Conservation (phyloP, 1,140 invertebrate genomes). For the Hycleus cichorii region DNA sequence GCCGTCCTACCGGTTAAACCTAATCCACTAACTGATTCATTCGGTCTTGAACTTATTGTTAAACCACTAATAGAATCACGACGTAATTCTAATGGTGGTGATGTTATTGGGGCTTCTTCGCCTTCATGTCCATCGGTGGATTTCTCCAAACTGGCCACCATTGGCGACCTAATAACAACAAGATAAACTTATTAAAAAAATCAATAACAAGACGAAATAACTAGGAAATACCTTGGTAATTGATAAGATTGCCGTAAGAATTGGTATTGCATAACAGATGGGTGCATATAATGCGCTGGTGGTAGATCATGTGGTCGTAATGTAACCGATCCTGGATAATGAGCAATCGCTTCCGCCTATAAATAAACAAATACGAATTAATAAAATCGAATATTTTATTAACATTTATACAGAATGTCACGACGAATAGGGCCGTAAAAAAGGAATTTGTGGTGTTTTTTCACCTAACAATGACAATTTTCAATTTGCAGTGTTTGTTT, state of each 20-base stretch:
- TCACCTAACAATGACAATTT: no score
- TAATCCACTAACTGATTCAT: conserved; percentile 32
- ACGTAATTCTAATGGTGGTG: conserved; percentile 63
- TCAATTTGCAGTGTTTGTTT: no score
- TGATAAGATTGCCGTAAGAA: conserved; percentile 50
- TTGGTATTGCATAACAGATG: conserved; percentile 48
- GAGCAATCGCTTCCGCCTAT: conserved; percentile 54
- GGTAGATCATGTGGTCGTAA: conserved; percentile 34
- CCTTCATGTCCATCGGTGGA: conserved; percentile 43
- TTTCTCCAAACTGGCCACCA: conserved; percentile 46
- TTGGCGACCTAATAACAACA: conserved; percentile 30
- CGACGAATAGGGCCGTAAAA: no score
- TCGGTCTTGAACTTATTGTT: conserved; percentile 29
- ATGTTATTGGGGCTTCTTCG: conserved; percentile 50
- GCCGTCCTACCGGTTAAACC: conserved; percentile 33
- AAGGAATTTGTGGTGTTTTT: no score
- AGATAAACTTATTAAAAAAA: not conserved
- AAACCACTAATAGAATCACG: conserved; percentile 39
- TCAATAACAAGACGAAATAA: not conserved
- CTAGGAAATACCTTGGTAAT: conserved; percentile 34
- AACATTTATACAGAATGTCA: no score
- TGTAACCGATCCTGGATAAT: conserved; percentile 36
- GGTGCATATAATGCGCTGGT: conserved; percentile 53
- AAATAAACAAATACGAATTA: conserved; percentile 16
- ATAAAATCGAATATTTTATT: no score